phyloP scores from a whole-genome alignment of 2,888 invertebrate genomes.

The Druceiella hillmani region DNA sequence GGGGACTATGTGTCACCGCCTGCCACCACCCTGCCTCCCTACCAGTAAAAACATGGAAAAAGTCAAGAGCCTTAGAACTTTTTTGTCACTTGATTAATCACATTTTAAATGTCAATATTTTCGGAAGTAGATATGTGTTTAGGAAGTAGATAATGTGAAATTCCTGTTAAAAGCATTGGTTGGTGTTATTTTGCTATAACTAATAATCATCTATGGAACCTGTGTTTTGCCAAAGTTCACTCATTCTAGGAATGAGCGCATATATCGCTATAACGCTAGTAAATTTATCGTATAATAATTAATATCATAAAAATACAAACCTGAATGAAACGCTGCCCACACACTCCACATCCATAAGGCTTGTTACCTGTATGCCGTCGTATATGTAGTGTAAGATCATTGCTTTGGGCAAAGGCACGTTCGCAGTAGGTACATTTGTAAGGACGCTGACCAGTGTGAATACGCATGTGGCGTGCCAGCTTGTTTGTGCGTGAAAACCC shows the following conservation, averaged over 20 bases:
- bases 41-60: no score
- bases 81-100: no score
- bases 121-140: not conserved
- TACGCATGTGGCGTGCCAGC: conserved; percentile 56
- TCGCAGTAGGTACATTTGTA: conserved; percentile 55
- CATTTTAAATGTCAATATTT: not conserved
- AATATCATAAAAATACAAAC: conserved; percentile 29
- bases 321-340: conserved; percentile 65
- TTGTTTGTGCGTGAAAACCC: conserved; percentile 58
- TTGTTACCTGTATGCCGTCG: conserved; percentile 65
- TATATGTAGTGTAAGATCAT: conserved; percentile 64
- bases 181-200: no score
- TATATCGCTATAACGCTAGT: no score
- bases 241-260: no score
- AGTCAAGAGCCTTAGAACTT: no score
- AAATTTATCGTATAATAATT: no score
- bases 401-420: conserved; percentile 62
- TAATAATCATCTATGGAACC: no score
- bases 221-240: no score
- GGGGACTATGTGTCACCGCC: no score
- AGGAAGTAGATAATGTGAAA: not conserved
- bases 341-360: conserved; percentile 61
- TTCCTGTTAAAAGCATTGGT: not conserved
- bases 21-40: no score
- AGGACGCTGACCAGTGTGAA: conserved; percentile 52